Evolutionary conservation across 2,113 vertebrate species (phyloP), one percentile per base, ranked within the genome.

Genomic region (Onychorhynchus coronatus): DNA sequence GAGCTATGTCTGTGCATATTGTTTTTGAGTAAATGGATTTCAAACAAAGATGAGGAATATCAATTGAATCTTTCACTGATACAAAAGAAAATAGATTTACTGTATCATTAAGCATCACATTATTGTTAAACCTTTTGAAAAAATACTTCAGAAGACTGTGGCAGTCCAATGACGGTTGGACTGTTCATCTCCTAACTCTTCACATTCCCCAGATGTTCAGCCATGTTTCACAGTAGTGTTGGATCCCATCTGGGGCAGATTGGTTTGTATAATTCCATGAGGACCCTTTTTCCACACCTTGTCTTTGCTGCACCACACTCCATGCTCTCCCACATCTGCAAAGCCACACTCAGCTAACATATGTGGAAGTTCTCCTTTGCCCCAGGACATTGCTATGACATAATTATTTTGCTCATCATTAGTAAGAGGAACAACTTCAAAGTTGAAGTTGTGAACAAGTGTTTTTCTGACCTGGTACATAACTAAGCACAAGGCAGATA

Each of bases 331-430:
- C 6, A 55, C 27, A 55, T 39, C 52, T 59, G 42, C 47, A 81
- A 52, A 81, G 39, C 20, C 6, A 4, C 1, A 1, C 50, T 83
- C 13, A 65, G 9, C 4, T 81, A 39, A 27, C 0, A 0, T 63
- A 13, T 55, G 30, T 3, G 2, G 56, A 85, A 89, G 35, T 35
- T 71, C 52, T 75, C 16, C 42, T 89, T 94, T 85, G 81, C 61
- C 66, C 28, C 14, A 30, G 66, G 39, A 72, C 42, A 41, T 50
- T 39, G 18, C 39, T 27, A 1, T 46, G 59, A 71, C 47, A 53
- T 46, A 56, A 58, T 46, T 61, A 41, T 24, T 22, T 47, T 59
- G 35, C 14, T 93, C 15, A 33, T 55, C 47, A 23, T 63, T 59
- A 59, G 16, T 62, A 63, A 70, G 47, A 88, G 27, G 63, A 39